A percentile compares a stretch with the other conserved stretches of the same genome.
Conservation (phyloP, 2,797 vertebrate genomes). For the Chiloscyllium punctatum region DNA sequence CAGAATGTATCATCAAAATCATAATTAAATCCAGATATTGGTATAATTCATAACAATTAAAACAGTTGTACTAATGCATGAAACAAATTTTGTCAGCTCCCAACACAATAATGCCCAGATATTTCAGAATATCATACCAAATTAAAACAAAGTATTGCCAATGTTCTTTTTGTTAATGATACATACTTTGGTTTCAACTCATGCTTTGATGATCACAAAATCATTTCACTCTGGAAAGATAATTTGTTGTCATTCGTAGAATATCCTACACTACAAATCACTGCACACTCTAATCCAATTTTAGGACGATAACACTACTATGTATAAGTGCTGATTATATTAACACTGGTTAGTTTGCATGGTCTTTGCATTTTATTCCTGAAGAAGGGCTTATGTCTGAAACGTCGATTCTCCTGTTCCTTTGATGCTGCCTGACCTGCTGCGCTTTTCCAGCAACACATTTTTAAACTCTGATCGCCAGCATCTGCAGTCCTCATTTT, state of each 20-base stretch:
- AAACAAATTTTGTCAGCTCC: not conserved
- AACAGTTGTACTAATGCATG: not conserved
- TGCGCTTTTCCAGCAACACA: too few relatives aligned
- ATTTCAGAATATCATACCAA: not conserved
- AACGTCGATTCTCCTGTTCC: too few relatives aligned
- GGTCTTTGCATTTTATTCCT: not conserved
- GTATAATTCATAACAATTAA: not conserved
- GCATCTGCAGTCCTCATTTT: too few relatives aligned
- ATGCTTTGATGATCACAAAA: not conserved
- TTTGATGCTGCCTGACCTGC: too few relatives aligned
- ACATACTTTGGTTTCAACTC: not conserved
- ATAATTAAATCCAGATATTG: not conserved
- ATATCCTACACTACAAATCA: not conserved
- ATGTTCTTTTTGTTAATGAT: not conserved
- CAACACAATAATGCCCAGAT: not conserved
- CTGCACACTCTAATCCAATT: not conserved
- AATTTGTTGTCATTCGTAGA: not conserved
- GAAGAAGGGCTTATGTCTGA: too few relatives aligned
- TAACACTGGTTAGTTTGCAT: not conserved
- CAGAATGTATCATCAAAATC: not conserved
- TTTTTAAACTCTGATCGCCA: too few relatives aligned
- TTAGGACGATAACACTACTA: not conserved
- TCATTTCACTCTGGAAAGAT: not conserved
- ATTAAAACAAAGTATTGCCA: not conserved
- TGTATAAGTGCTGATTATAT: not conserved